Evolutionary conservation across 2,113 vertebrate species (phyloP), one percentile per base, ranked within the genome.

Genomic region (Xenopus laevis): DNA sequence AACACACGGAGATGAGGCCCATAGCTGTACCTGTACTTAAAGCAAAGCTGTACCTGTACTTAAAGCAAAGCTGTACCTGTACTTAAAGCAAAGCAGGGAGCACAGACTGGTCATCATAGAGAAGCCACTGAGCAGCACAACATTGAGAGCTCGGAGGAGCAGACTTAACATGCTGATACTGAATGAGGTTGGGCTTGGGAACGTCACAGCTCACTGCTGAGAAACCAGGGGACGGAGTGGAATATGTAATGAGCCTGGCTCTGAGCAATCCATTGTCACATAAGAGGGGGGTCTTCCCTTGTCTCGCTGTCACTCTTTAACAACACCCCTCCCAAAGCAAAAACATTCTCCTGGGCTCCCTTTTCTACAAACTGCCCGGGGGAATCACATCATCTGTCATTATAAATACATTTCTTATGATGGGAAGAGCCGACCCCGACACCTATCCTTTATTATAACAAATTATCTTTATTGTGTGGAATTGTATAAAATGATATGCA

Each of bases 11-110:
- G n/a, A n/a, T 27, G 79, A 61, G 10, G 0, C 12, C 15, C 3
- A 13, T 50, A 21, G 60, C 13, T 65, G 89, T 95, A 94, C 93
- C 93, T 94, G 92, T 92, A 95, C 86, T 92, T 93, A 82, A 94
- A 80, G 90, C 93, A 95, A n/a, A n/a, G n/a, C n/a, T 65, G 89
- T 95, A 94, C 93, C 93, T 94, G 92, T 92, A 95, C 86, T 92
- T 93, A 82, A 94, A 80, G 90, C 93, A 95, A n/a, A 21, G 60
- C 13, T 65, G 89, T 95, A 94, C 93, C 93, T 94, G 92, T 92
- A 95, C 86, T 92, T 93, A 82, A 94, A 80, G 90, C 93, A 95
- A 85, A 94, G 89, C 80, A 94, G 87, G 74, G 93, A 94, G 86
- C 93, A 95, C 80, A 93, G 84, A 82, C 89, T 88, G 90, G 89